Evolutionary conservation across 92 coral and sea anemone genomes (phyloP).

Genomic region (Heliopora coerulea): DNA sequence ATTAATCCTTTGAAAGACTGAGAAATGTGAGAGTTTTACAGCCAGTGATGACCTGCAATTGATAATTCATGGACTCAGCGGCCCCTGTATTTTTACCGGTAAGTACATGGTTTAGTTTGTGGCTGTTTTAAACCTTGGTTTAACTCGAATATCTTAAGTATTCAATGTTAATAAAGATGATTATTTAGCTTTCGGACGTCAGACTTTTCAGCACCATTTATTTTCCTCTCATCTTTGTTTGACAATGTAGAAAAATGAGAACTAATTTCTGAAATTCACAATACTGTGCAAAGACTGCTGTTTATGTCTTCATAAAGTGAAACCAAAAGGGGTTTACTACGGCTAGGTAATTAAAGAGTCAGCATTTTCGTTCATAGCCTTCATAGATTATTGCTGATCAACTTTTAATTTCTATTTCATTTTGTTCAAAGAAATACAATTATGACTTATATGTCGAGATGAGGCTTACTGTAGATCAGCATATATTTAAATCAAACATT

Average conservation of each 20-base stretch:
- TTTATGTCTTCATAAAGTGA: too few species aligned
- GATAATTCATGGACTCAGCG: conserved; percentile 18
- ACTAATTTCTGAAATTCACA: background rate
- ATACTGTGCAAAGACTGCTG: too few species aligned
- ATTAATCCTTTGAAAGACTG: background rate
- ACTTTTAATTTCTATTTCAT: too few species aligned
- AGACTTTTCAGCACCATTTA: background rate
- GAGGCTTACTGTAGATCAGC: too few species aligned
- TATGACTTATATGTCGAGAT: too few species aligned
- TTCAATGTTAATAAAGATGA: background rate
- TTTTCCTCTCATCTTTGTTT: background rate
- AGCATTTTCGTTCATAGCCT: too few species aligned
- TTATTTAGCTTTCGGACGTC: background rate
- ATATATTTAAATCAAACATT: too few species aligned
- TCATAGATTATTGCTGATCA: too few species aligned
- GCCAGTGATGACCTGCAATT: background rate
- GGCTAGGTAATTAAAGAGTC: too few species aligned
- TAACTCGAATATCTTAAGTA: background rate
- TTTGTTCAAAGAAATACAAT: too few species aligned
- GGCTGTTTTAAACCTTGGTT: background rate
- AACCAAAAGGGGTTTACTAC: too few species aligned
- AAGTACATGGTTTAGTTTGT: too few species aligned
- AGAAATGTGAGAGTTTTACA: conserved; percentile 1
- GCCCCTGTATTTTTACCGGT: conserved; percentile 25
- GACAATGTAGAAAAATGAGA: background rate